Percentiles rank a stretch among this genome's conserved stretches.
Evolutionary conservation across 2,797 vertebrate species (phyloP).

Genomic region (Monodelphis domestica): DNA sequence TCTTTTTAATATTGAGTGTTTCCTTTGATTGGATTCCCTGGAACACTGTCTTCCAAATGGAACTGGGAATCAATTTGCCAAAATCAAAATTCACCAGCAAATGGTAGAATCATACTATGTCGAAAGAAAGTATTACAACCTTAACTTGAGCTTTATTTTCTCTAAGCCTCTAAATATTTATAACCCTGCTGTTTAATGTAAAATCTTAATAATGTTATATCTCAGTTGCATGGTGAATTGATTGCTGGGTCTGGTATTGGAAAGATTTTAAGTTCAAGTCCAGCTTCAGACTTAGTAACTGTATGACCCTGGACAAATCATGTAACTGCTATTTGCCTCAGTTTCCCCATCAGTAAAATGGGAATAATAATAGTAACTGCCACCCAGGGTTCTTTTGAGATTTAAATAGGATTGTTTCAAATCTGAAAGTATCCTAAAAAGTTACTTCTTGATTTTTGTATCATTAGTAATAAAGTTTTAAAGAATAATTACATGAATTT

Average conservation of each 20-base stretch:
- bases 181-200: neutral
- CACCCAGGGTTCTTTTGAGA: neutral
- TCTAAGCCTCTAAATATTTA: constrained; percentile 13
- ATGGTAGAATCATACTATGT: neutral
- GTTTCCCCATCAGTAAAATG: neutral
- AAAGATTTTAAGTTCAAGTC: neutral
- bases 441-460: neutral
- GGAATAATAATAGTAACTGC: neutral
- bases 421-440: neutral
- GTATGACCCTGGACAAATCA: neutral
- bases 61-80: constrained; percentile 31
- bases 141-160: constrained; percentile 2
- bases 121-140: constrained; percentile 9
- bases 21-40: constrained; percentile 1
- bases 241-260: neutral
- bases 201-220: neutral
- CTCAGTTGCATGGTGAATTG: neutral
- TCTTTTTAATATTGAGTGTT: constrained; percentile 34
- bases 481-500: neutral
- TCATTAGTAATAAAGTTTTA: constrained; percentile 20
- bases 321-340: neutral
- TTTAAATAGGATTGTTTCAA: neutral
- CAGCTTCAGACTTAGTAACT: neutral
- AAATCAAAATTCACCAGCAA: constrained; percentile 47
- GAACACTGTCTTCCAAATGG: constrained; percentile 1